Evolutionary conservation across 2,797 vertebrate genomes (phyloP).

Genomic region (Cyclopterus lumpus): DNA sequence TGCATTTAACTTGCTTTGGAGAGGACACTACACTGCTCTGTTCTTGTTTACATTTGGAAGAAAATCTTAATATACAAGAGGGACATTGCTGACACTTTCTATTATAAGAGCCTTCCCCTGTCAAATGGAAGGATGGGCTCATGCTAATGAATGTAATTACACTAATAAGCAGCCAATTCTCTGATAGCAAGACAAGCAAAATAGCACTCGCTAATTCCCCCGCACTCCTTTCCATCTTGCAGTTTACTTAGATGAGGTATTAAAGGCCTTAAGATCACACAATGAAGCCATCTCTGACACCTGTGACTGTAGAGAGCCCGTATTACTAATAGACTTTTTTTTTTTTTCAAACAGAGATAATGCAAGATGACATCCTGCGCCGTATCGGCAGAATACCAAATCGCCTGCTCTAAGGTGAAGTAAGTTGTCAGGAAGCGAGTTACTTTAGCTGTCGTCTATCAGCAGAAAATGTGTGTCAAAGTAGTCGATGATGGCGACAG

Average conservation of each 20-base stretch:
- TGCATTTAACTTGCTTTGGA: constrained; percentile 40
- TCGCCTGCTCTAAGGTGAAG: constrained; percentile 52
- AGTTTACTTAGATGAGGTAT: constrained; percentile 70
- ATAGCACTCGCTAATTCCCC: constrained; percentile 40
- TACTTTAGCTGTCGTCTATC: constrained; percentile 20
- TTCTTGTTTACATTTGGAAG: constrained; percentile 39
- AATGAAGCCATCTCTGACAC: constrained; percentile 63
- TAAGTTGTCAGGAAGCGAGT: constrained; percentile 49
- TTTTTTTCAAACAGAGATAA: constrained; percentile 66
- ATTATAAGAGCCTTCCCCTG: constrained; percentile 62
- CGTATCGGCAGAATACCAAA: constrained; percentile 59
- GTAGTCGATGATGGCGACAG: constrained; percentile 44
- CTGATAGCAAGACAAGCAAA: constrained; percentile 57
- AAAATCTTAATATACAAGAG: constrained; percentile 42
- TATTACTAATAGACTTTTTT: constrained; percentile 65
- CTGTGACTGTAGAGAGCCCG: constrained; percentile 49
- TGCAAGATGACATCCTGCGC: constrained; percentile 53
- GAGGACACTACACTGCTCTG: constrained; percentile 34
- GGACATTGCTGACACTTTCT: constrained; percentile 51
- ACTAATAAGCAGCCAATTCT: constrained; percentile 69
- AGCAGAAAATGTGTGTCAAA: constrained; percentile 27
- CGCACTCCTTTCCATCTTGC: constrained; percentile 35
- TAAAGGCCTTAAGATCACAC: constrained; percentile 66
- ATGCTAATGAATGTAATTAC: constrained; percentile 72
- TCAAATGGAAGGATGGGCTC: constrained; percentile 60